These are phyloP conservation scores for Onchidella celtica DNA, from an alignment of 2,888 invertebrate genomes.

Conservation along the genomic window DNA sequence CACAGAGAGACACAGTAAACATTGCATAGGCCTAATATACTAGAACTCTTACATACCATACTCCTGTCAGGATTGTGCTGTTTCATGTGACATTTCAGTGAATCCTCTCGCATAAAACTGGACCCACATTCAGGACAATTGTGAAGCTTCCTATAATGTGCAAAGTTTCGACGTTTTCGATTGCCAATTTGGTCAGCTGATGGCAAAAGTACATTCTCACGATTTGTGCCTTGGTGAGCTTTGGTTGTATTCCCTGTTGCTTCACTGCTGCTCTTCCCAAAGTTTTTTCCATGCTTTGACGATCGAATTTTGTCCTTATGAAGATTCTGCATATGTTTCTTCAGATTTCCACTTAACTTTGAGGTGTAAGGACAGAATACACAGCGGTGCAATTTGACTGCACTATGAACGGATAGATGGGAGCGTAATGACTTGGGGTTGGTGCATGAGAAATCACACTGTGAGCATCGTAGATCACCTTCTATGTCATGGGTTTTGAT, in stretches of 20 bases:
- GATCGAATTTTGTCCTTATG: constrained; percentile 63
- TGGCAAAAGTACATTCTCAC: neutral
- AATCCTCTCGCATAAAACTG: constrained; percentile 80
- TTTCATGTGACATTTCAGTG: constrained; percentile 79
- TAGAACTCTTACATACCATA: constrained; percentile 38
- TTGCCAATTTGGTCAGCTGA: neutral
- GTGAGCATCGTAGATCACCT: constrained; percentile 58
- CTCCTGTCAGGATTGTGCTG: constrained; percentile 69
- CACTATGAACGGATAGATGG: constrained; percentile 71
- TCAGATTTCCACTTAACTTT: constrained; percentile 71
- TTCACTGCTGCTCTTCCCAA: neutral
- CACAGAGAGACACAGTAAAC: too few species aligned
- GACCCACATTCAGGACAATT: constrained; percentile 77
- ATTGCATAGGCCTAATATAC: too few species aligned
- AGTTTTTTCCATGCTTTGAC: constrained; percentile 2
- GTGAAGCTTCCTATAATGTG: constrained; percentile 72
- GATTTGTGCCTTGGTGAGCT: constrained; percentile 45
- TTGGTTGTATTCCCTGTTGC: constrained; percentile 5
- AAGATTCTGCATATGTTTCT: constrained; percentile 73
- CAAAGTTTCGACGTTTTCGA: neutral
- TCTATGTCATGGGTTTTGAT: constrained; percentile 65
- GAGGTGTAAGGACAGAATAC: constrained; percentile 72
- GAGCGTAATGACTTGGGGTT: constrained; percentile 67
- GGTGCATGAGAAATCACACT: constrained; percentile 71
- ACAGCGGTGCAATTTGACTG: constrained; percentile 71